Evolutionary conservation across 2,888 invertebrate genomes (phyloP).

Genomic region (Pimpla rufipes): DNA sequence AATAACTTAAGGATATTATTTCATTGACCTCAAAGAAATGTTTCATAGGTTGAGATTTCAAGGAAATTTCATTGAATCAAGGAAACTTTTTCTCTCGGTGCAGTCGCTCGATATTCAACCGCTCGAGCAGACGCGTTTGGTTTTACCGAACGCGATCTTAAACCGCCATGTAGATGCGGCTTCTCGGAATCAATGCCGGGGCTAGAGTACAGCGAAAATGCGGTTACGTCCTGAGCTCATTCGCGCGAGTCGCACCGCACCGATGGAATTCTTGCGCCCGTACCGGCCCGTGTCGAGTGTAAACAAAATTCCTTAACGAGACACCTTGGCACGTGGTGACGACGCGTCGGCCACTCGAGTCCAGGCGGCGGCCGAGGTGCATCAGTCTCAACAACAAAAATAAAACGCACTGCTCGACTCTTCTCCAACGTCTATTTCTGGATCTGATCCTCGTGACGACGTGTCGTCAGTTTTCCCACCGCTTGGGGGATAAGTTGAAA

Average conservation of each 20-base stretch:
- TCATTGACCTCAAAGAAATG: too few relatives aligned
- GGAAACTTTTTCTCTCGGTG: too few relatives aligned
- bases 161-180: constrained; percentile 18
- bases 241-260: constrained; percentile 45
- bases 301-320: constrained; percentile 67
- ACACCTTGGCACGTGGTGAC: constrained; percentile 61
- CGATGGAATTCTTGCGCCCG: constrained; percentile 65
- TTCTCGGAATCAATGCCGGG: constrained; percentile 36
- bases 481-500: not conserved
- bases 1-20: too few relatives aligned
- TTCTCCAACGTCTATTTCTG: constrained; percentile 41
- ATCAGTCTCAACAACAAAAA: constrained; percentile 50
- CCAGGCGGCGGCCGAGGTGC: constrained; percentile 40
- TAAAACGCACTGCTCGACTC: constrained; percentile 25
- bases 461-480: constrained; percentile 9
- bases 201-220: constrained; percentile 6
- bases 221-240: constrained; percentile 25
- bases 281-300: constrained; percentile 53
- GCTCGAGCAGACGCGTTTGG: not conserved
- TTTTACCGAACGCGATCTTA: not conserved
- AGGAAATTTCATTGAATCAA: too few relatives aligned
- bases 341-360: constrained; percentile 41
- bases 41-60: too few relatives aligned
- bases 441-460: constrained; percentile 21
- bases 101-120: constrained; percentile 30